Evolutionary conservation across 2,888 invertebrate species (phyloP), one percentile per base, ranked within the genome.

Genomic region (Agonopterix alstromeriana): DNA sequence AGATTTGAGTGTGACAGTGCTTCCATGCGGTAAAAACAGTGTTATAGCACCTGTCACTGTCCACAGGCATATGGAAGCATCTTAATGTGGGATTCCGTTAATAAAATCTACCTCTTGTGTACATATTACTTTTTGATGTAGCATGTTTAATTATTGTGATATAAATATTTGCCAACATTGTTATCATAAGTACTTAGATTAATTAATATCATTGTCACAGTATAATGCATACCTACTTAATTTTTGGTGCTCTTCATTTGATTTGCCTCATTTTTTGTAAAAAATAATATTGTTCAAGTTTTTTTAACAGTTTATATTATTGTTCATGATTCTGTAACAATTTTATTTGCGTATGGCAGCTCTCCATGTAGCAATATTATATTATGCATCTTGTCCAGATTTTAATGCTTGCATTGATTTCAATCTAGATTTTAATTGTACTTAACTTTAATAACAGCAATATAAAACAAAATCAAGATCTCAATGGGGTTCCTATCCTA

Each of bases 11-110:
- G 77, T 89, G 40, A 89, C 90, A 8, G 82, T 87, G 3, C 80
- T 90, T 53, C 89, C 91, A 9, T 85, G 91, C 51, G 91, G 90
- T 10, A 89, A 87, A 58, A 89, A 88, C 60, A 86, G 83, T 74
- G 92, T 97, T 54, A 88, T 96, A 63, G 96, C 95, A 44, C 94
- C 96, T n/a, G 97, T 97, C 35, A 96, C 95, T 47, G 97, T 97
- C 49, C 97, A 97, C 76, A 91, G 94, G 64, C 92, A 94, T 72
- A 95, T 96, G 95, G 97, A 97, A 74, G 94, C 95, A 35, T 92
- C 92, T 54, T 92, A 91, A 71, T 65, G 53, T 49, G 46, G 47
- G 49, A 48, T 45, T 35, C 10, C 35, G 41, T 36, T 27, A 36
- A 36, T 49, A 58, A 60, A 61, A 74, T 70, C 85, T 85, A 84